A percentile compares a stretch with the other conserved stretches of the same genome.
phyloP scores from a whole-genome alignment of 2,888 invertebrate species.

The Ecdyonurus torrentis region DNA sequence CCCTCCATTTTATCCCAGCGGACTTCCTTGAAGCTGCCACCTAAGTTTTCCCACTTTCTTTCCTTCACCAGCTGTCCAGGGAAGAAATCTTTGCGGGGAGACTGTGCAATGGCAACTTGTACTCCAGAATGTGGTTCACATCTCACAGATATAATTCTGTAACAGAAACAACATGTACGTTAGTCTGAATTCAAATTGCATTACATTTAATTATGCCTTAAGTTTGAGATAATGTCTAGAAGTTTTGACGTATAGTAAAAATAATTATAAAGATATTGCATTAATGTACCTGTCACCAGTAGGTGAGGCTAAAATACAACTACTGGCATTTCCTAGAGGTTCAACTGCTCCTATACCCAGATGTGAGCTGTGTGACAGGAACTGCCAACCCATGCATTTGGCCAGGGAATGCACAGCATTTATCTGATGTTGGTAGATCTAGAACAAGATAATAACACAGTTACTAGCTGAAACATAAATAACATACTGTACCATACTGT shows the following conservation, averaged over 20 bases:
- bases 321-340: conserved; percentile 81
- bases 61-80: conserved; percentile 75
- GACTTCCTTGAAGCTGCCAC: conserved; percentile 82
- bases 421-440: conserved; percentile 92
- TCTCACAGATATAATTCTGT: conserved; percentile 64
- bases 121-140: conserved; percentile 80
- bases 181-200: too few species aligned
- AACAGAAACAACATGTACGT: conserved; percentile 10
- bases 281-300: conserved; percentile 46
- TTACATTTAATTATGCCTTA: too few species aligned
- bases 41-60: conserved; percentile 84
- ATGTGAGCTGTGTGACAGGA: conserved; percentile 73
- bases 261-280: not conserved
- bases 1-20: conserved; percentile 90
- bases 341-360: conserved; percentile 82
- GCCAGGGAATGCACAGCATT: conserved; percentile 78
- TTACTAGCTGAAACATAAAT: too few species aligned
- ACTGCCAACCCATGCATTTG: conserved; percentile 92
- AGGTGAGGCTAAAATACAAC: conserved; percentile 79
- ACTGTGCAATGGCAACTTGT: conserved; percentile 78
- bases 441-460: too few species aligned
- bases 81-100: conserved; percentile 75
- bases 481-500: too few species aligned
- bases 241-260: too few species aligned
- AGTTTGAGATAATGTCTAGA: too few species aligned